Evolutionary conservation across 2,888 invertebrate species (phyloP).

Genomic region (Myathropa florea): DNA sequence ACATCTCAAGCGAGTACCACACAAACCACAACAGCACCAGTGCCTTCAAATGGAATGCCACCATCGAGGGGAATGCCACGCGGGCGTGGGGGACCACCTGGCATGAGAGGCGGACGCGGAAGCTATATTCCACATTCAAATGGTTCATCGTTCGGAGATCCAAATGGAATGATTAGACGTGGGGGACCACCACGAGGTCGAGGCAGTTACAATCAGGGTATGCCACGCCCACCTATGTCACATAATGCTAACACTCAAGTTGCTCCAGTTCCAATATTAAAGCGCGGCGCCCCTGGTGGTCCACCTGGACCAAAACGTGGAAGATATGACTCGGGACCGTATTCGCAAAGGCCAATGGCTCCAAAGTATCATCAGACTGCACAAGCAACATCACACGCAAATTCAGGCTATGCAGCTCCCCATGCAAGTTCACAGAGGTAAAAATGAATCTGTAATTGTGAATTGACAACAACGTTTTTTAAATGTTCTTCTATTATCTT

Average conservation of each 20-base stretch:
- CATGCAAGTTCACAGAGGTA: conserved; percentile 77
- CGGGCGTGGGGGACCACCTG: conserved; percentile 77
- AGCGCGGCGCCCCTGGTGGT: conserved; percentile 79
- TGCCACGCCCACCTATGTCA: conserved; percentile 78
- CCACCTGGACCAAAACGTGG: conserved; percentile 80
- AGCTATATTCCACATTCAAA: conserved; percentile 78
- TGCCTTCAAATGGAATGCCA: conserved; percentile 61
- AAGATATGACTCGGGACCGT: conserved; percentile 79
- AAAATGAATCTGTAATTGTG: conserved; percentile 12
- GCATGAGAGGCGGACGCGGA: conserved; percentile 77
- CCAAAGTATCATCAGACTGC: conserved; percentile 79
- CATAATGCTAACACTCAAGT: conserved; percentile 80
- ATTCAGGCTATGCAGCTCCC: conserved; percentile 73
- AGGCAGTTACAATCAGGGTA: conserved; percentile 78
- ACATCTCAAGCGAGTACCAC: conserved; percentile 64
- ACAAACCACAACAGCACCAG: conserved; percentile 54
- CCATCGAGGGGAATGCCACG: conserved; percentile 75
- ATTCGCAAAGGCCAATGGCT: conserved; percentile 78
- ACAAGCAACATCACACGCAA: conserved; percentile 75
- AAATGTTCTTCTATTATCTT: not conserved
- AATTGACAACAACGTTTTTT: not conserved
- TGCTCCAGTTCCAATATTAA: conserved; percentile 79
- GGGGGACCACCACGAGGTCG: conserved; percentile 79
- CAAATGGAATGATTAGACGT: conserved; percentile 76
- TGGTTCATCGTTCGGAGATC: conserved; percentile 74